These are phyloP conservation scores for Eupithecia subumbrata DNA, from an alignment of 2,888 invertebrate species.

Conservation along the genomic window DNA sequence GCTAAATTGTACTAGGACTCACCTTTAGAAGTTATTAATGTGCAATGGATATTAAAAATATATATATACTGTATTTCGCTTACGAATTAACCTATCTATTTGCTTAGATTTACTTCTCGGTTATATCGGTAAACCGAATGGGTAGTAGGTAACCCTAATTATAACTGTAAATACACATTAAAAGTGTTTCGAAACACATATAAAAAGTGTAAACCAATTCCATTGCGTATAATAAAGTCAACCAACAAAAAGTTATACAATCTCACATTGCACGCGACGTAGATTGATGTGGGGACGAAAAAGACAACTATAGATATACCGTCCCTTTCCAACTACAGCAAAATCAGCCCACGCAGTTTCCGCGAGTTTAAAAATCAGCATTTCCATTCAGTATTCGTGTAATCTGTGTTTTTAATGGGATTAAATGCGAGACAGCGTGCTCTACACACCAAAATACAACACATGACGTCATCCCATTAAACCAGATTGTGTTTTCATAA, in stretches of 20 bases:
- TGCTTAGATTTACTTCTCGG: neutral
- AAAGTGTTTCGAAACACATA: conserved; percentile 25
- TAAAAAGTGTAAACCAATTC: conserved; percentile 43
- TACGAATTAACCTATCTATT: neutral
- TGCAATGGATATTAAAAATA: too few species aligned
- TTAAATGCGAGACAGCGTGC: conserved; percentile 46
- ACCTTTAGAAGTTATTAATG: too few species aligned
- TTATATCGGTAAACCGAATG: neutral
- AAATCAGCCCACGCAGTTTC: conserved; percentile 39
- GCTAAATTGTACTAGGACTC: too few species aligned
- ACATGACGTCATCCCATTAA: conserved; percentile 25
- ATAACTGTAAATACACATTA: conserved; percentile 14
- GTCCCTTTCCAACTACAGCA: conserved; percentile 38
- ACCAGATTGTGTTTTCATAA: conserved; percentile 25
- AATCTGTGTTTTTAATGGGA: conserved; percentile 47
- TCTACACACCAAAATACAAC: conserved; percentile 25
- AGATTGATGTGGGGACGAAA: conserved; percentile 58
- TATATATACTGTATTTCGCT: too few species aligned
- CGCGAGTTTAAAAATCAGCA: conserved; percentile 43
- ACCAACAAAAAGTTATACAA: conserved; percentile 46
- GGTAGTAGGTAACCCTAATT: too few species aligned
- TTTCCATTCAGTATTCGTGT: conserved; percentile 35
- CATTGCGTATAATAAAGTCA: conserved; percentile 46
- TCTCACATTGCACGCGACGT: conserved; percentile 54
- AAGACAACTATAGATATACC: conserved; percentile 26